These are phyloP conservation scores for Telmatochromis brichardi DNA, from an alignment of 2,113 vertebrate species.

Conservation along the genomic window DNA sequence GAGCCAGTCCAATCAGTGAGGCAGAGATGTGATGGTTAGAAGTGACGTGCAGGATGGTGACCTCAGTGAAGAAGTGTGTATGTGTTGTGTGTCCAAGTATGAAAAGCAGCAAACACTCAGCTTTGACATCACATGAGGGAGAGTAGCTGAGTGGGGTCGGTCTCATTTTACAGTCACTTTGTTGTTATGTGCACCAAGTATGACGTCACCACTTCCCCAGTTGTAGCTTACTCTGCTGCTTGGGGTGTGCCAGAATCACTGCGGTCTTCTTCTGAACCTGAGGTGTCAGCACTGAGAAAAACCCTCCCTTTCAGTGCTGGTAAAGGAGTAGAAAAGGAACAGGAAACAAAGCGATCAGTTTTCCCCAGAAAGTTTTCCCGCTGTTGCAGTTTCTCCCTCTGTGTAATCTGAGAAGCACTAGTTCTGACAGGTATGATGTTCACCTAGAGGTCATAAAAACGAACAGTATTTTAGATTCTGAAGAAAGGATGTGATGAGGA, in stretches of 20 bases:
- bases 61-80: not conserved
- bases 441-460: not conserved
- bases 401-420: not conserved
- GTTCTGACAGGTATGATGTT: not conserved
- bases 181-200: not conserved
- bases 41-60: not conserved
- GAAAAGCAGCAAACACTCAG: not conserved
- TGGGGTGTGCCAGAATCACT: not conserved
- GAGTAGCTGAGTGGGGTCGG: not conserved
- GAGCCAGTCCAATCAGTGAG: not conserved
- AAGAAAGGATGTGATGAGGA: not conserved
- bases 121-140: not conserved
- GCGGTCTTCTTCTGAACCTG: not conserved
- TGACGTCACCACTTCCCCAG: not conserved
- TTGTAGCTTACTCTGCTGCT: not conserved
- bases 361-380: fast-evolving
- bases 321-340: not conserved
- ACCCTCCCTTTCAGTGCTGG: not conserved
- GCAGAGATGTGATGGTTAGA: not conserved
- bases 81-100: not conserved
- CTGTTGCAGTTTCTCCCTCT: not conserved
- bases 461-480: not conserved
- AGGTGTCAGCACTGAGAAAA: not conserved
- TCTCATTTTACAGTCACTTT: not conserved
- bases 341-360: not conserved